A percentile compares a stretch with the other conserved stretches of the same genome.
phyloP scores from a whole-genome alignment of 2,113 vertebrate genomes.

The Calcarius ornatus region DNA sequence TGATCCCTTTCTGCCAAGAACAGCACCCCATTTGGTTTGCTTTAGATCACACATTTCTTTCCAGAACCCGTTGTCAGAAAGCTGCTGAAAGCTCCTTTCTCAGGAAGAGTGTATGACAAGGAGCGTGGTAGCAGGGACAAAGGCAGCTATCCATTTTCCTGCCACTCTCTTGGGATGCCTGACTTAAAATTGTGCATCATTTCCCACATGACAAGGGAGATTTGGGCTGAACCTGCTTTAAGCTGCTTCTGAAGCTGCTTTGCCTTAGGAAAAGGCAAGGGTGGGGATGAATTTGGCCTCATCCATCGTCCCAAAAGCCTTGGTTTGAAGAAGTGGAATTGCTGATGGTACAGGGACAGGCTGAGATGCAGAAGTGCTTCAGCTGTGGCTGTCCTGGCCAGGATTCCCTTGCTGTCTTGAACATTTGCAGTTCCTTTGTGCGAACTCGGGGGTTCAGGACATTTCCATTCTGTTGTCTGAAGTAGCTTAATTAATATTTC shows the following conservation, averaged over 20 bases:
- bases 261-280: background rate
- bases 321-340: background rate
- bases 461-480: background rate
- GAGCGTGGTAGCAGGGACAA: background rate
- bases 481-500: background rate
- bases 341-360: background rate
- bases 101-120: background rate
- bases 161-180: background rate
- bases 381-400: background rate
- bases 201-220: background rate
- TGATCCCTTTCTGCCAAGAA: conserved; percentile 40
- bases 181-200: background rate
- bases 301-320: background rate
- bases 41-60: conserved; percentile 41
- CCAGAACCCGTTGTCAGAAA: background rate
- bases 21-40: conserved; percentile 10
- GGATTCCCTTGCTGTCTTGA: background rate
- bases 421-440: rapidly evolving
- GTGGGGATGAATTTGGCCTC: background rate
- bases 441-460: rapidly evolving
- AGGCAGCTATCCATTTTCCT: background rate
- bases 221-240: background rate
- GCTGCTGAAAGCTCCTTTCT: conserved; percentile 33
- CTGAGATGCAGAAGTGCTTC: background rate
- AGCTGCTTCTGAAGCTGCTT: background rate